Base-by-base conservation (phyloP, 2,797 vertebrate genomes). In the Neosalanx taihuensis region DNA sequence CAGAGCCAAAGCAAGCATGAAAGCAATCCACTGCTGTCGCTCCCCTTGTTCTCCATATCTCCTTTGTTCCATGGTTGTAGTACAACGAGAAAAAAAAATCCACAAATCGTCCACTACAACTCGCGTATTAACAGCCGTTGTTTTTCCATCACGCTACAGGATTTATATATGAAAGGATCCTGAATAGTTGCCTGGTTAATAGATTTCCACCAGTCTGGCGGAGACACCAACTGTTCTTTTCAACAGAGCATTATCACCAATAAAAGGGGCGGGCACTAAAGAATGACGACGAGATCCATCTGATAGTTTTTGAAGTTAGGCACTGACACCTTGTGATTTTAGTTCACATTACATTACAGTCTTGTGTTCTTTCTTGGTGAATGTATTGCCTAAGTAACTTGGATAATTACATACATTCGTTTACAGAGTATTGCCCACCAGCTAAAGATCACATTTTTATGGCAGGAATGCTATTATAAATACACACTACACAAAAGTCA, bases 291-390 rank as follows among this genome's bases (percentile, higher is more conserved):
- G 56, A 23, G 51, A 6, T 23, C 5, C 10, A 33, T 57, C 41
- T n/a, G 13, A 41, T n/a, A 3, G 17, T 41, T 65, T 59, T n/a
- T 62, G 13, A 73, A 29, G 70, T 35, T 70, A 49, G 63, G 68
- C 46, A 74, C 75, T 80, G 78, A 80, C 78, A 77, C 60, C 78
- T 72, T 59, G 78, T 31, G 78, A 69, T 56, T 9, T 61, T 26
- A 64, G 30, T 0, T n/a, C 57, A 41, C 64, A 74, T 69, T 74
- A 41, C 73, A 70, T 6, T 1, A 58, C 0, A 6, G 17, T 6
- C 6, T 58, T 58, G 2, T n/a, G 17, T 18, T 26, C 23, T 26
- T 26, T 26, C 23, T 26, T 26, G 23, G 23, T 26, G 1, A 26
- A 26, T 26, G 23, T 26, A 26, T 26, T 26, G 23, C 23, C 23